Base-by-base conservation (phyloP, 2,113 vertebrate species). In the Spheniscus mendiculus region DNA sequence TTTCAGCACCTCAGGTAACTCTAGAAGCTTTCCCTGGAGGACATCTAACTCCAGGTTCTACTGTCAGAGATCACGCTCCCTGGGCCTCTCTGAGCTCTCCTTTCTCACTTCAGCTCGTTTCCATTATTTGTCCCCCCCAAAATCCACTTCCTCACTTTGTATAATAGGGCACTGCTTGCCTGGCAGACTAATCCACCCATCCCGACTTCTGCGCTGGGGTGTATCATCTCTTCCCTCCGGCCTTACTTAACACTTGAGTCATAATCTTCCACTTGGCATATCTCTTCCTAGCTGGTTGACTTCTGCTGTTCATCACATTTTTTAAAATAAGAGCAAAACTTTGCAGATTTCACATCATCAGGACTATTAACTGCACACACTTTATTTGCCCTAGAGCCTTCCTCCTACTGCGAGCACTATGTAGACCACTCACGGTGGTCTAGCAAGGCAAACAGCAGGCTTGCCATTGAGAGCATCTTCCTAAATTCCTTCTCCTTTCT, bases 331-430 rank as follows among this genome's bases (percentile, higher is more conserved):
- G 45, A 76, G 15, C 14, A 82, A 82, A 89, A 15, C 23, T 72
- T n/a, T 36, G 27, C n/a, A 45, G 15, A 40, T 83, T 83, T 79
- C 6, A 13, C 11, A 67, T 44, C 18, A 32, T 66, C 29, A 56
- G 29, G 34, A 76, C 61, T n/a, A 15, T 27, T 47, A 87, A 45
- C 61, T n/a, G 20, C 25, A 50, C 34, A 53, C 9, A 29, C 6
- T 26, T 52, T 4, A 8, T 53, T 73, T 13, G 3, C 47, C 50
- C 17, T 2, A 42, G 40, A 80, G 25, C 30, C 16, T 83, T 78
- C 29, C 23, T 15, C 47, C n/a, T 76, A 7, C 67, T 9, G 1
- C 4, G 5, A 78, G 27, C 12, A 21, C 52, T 34, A 19, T 0
- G 0, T 2, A 47, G 52, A 61, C 21, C 19, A 9, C 15, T 89